A percentile compares a stretch with the other conserved stretches of the same genome.
Conservation (phyloP, 2,888 invertebrate genomes). For the Ctenicera cuprea region DNA sequence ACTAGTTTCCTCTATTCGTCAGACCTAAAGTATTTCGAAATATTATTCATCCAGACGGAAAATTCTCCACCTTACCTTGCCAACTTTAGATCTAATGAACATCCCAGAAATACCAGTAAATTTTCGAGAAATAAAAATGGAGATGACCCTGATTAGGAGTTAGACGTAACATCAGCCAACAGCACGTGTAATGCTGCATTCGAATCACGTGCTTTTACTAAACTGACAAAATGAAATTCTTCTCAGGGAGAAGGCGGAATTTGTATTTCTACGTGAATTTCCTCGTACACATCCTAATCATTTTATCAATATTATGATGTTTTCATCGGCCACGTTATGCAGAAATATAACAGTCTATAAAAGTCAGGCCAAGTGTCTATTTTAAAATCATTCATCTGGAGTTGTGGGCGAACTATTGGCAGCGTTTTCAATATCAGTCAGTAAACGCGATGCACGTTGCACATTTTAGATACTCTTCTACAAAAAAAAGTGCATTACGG, state of each 20-base stretch:
- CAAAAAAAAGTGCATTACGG: slow-evolving; percentile 7
- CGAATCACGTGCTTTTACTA: slow-evolving; percentile 38
- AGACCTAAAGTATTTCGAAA: neutral
- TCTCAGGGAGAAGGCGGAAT: slow-evolving; percentile 29
- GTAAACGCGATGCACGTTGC: slow-evolving; percentile 21
- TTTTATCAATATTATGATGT: slow-evolving; percentile 40
- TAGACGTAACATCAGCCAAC: slow-evolving; percentile 1
- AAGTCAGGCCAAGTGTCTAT: slow-evolving; percentile 41
- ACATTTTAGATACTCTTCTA: neutral
- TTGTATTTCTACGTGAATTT: slow-evolving; percentile 38
- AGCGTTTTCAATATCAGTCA: slow-evolving; percentile 7
- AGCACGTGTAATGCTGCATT: slow-evolving; percentile 8
- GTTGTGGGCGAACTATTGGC: slow-evolving; percentile 42
- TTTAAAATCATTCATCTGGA: slow-evolving; percentile 43
- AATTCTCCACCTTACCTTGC: neutral
- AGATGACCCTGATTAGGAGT: neutral
- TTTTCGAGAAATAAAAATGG: neutral
- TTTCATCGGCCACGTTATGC: slow-evolving; percentile 22
- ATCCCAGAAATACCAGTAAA: neutral
- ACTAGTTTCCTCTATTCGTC: slow-evolving; percentile 18
- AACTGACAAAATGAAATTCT: slow-evolving; percentile 46
- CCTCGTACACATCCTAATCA: slow-evolving; percentile 34
- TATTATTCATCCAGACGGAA: neutral
- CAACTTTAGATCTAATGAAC: slow-evolving; percentile 8
- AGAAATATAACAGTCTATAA: slow-evolving; percentile 41